phyloP scores from a whole-genome alignment of 2,888 invertebrate genomes.

The Pharmacophagus antenor region DNA sequence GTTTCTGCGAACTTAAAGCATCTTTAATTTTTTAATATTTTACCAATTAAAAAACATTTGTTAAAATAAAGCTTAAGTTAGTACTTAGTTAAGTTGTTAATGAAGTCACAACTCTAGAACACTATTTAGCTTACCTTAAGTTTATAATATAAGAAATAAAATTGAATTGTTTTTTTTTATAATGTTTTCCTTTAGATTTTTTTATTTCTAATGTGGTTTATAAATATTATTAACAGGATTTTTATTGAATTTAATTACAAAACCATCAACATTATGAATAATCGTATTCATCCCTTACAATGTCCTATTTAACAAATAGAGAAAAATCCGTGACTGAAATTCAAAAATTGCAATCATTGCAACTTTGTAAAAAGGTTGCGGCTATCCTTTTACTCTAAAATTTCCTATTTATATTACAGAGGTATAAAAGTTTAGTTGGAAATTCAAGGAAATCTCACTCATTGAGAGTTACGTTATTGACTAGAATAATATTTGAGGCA shows the following conservation, averaged over 20 bases:
- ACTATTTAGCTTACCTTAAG: too few relatives aligned
- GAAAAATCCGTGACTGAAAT: background rate
- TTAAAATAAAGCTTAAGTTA: background rate
- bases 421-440: constrained; percentile 1
- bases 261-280: background rate
- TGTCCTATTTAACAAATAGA: background rate
- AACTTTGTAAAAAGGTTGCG: constrained; percentile 14
- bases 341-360: constrained; percentile 11
- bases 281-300: too few relatives aligned
- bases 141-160: too few relatives aligned
- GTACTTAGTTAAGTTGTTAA: too few relatives aligned
- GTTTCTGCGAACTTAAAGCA: background rate
- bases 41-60: background rate
- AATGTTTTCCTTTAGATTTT: too few relatives aligned
- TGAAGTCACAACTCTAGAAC: too few relatives aligned
- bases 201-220: too few relatives aligned
- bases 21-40: background rate
- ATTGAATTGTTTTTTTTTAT: too few relatives aligned
- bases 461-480: too few relatives aligned
- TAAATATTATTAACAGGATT: too few relatives aligned
- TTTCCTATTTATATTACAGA: constrained; percentile 8
- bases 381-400: background rate
- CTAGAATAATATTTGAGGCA: too few relatives aligned
- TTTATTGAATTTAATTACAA: background rate
- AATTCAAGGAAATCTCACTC: background rate